Conservation (phyloP, 2,113 vertebrate species). For the Cacatua alba region DNA sequence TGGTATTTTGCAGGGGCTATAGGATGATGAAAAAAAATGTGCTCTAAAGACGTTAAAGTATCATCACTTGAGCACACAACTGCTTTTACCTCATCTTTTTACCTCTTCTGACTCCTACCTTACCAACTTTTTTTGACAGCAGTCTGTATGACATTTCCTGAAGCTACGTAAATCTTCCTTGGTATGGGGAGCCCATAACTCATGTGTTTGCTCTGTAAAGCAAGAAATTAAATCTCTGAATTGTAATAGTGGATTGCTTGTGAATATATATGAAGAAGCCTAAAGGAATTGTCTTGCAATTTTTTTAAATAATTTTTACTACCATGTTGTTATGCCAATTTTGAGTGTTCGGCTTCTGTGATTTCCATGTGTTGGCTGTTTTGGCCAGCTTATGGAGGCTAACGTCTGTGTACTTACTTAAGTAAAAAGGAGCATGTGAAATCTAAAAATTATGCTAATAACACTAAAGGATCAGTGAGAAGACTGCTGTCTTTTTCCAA, state of each 20-base stretch:
- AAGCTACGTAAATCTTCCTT: not conserved
- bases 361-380: not conserved
- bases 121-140: not conserved
- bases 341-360: not conserved
- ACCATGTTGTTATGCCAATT: not conserved
- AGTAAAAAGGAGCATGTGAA: not conserved
- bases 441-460: not conserved
- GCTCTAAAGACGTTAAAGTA: not conserved
- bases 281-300: not conserved
- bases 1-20: not conserved
- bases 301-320: not conserved
- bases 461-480: not conserved
- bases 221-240: not conserved
- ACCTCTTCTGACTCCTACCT: not conserved
- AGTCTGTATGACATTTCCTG: not conserved
- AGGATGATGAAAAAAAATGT: not conserved
- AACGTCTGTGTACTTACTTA: not conserved
- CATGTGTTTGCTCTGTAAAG: not conserved
- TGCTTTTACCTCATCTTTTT: not conserved
- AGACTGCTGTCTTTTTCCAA: not conserved
- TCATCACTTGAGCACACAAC: not conserved
- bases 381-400: not conserved
- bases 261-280: not conserved
- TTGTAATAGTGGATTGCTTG: not conserved
- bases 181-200: rapidly evolving